A percentile compares a stretch with the other conserved stretches of the same genome.
phyloP scores from a whole-genome alignment of 2,888 invertebrate species.

The Patella caerulea region DNA sequence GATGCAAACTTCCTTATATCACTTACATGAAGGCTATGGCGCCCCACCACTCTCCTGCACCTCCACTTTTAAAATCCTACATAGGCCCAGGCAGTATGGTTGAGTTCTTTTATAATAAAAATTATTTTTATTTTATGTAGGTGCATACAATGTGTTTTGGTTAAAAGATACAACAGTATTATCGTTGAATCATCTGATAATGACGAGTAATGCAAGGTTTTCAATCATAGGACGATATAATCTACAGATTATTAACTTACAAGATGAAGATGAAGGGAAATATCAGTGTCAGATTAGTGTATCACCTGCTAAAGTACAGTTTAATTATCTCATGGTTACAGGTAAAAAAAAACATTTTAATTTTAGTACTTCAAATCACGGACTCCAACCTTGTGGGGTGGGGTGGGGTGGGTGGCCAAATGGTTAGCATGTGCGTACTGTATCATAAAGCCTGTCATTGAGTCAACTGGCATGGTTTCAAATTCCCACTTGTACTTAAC shows the following conservation, averaged over 20 bases:
- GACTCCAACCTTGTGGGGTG: no score
- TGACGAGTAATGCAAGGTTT: slow-evolving; percentile 10
- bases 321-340: slow-evolving; percentile 18
- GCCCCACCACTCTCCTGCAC: no score
- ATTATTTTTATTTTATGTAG: neutral
- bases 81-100: neutral
- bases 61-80: neutral
- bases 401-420: no score
- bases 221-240: slow-evolving; percentile 23
- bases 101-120: neutral
- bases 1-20: no score
- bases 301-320: slow-evolving; percentile 13
- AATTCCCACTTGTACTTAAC: no score
- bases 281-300: slow-evolving; percentile 25
- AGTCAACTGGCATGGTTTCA: no score
- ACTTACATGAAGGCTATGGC: no score
- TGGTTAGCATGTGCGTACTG: no score
- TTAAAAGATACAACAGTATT: slow-evolving; percentile 18
- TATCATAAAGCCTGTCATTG: no score
- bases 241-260: slow-evolving; percentile 20
- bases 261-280: slow-evolving; percentile 21
- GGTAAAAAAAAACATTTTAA: slow-evolving; percentile 2
- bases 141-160: slow-evolving; percentile 24
- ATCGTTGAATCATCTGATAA: slow-evolving; percentile 27
- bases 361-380: no score